Conservation (phyloP, 2,113 vertebrate species). For the Sterna hirundo region DNA sequence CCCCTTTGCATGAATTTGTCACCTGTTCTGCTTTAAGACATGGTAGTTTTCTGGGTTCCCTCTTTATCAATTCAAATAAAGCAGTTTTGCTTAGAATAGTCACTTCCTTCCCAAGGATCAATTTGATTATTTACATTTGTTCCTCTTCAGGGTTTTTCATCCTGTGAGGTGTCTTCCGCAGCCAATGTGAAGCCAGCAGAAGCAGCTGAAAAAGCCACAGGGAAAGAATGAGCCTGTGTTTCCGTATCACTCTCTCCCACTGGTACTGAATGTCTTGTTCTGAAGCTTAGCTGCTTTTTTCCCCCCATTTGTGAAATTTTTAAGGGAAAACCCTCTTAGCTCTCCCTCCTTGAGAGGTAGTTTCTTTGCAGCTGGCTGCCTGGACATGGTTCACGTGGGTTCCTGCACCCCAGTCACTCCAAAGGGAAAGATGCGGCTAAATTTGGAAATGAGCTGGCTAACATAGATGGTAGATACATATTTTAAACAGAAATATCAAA, state of each 20-base stretch:
- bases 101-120: not conserved
- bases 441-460: not conserved
- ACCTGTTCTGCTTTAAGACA: not conserved
- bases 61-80: not conserved
- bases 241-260: not conserved
- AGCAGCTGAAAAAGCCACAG: not conserved
- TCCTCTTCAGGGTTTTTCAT: not conserved
- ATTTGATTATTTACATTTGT: not conserved
- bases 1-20: not conserved
- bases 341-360: not conserved
- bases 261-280: not conserved
- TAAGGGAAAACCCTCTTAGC: not conserved
- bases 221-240: not conserved
- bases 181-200: not conserved
- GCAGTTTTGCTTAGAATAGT: not conserved
- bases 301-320: not conserved
- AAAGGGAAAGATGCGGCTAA: not conserved
- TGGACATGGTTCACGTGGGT: not conserved
- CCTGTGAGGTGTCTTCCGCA: not conserved
- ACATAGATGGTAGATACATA: not conserved
- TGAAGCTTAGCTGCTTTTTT: not conserved
- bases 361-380: not conserved
- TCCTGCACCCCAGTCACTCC: not conserved
- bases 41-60: not conserved
- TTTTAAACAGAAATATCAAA: not conserved